Conservation (phyloP, 2,113 vertebrate species). For the Elephas maximus region DNA sequence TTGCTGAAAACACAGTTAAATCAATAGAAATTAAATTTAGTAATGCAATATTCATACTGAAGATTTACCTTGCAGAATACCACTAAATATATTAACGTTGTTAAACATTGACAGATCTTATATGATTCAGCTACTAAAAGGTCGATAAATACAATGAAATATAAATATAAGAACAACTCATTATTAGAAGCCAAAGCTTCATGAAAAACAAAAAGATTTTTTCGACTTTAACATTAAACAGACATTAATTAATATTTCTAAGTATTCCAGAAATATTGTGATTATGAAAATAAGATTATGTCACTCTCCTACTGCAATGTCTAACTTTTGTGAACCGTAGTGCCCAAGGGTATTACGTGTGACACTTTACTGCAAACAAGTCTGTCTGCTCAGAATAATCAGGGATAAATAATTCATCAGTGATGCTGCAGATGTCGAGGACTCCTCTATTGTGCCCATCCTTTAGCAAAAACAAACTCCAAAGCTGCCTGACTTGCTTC, state of each 20-base stretch:
- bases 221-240: constrained; percentile 9
- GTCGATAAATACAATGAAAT: constrained; percentile 22
- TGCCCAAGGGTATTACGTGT: neutral
- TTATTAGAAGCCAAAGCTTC: neutral
- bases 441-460: neutral
- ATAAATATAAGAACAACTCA: neutral
- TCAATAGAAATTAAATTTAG: constrained; percentile 1
- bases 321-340: neutral
- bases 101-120: constrained; percentile 15
- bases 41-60: constrained; percentile 3
- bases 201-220: neutral
- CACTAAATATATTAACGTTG: neutral
- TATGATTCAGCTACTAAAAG: neutral
- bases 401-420: constrained; percentile 46
- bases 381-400: constrained; percentile 37
- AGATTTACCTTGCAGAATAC: neutral
- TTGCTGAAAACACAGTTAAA: neutral
- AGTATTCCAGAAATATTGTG: neutral
- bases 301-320: neutral
- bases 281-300: constrained; percentile 46
- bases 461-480: constrained; percentile 61
- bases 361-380: neutral
- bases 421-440: neutral
- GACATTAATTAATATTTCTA: constrained; percentile 1
- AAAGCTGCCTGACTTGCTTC: constrained; percentile 13